Evolutionary conservation across 2,888 invertebrate genomes (phyloP).

Genomic region (Ectemnius cavifrons): DNA sequence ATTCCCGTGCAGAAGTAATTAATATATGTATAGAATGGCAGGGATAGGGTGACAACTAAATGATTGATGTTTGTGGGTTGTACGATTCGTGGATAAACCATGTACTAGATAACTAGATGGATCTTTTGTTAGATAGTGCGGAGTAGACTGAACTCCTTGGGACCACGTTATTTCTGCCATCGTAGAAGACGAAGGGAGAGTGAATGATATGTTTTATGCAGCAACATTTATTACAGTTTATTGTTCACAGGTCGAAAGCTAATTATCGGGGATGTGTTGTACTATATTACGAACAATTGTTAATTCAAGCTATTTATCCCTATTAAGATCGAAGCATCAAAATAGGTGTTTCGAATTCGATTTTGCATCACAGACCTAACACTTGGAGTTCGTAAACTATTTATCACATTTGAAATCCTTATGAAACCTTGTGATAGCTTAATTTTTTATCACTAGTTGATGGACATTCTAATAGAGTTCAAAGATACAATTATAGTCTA

Average conservation of each 20-base stretch:
- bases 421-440: slow-evolving; percentile 6
- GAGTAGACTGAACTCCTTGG: slow-evolving; percentile 31
- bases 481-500: background rate
- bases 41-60: background rate
- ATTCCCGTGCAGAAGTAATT: background rate
- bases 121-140: slow-evolving; percentile 18
- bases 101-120: slow-evolving; percentile 18
- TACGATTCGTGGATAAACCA: background rate
- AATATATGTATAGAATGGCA: background rate
- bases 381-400: background rate
- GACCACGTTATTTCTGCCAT: slow-evolving; percentile 33
- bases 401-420: background rate
- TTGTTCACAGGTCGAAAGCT: slow-evolving; percentile 38
- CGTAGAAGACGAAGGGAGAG: slow-evolving; percentile 25
- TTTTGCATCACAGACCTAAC: background rate
- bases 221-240: slow-evolving; percentile 42
- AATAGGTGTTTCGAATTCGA: background rate
- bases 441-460: background rate
- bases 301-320: slow-evolving; percentile 1
- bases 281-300: slow-evolving; percentile 16
- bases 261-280: slow-evolving; percentile 38
- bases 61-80: background rate
- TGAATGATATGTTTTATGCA: slow-evolving; percentile 34
- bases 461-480: background rate
- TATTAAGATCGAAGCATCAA: background rate